Evolutionary conservation across 2,888 invertebrate species (phyloP).

Genomic region (Agrilus biguttatus): DNA sequence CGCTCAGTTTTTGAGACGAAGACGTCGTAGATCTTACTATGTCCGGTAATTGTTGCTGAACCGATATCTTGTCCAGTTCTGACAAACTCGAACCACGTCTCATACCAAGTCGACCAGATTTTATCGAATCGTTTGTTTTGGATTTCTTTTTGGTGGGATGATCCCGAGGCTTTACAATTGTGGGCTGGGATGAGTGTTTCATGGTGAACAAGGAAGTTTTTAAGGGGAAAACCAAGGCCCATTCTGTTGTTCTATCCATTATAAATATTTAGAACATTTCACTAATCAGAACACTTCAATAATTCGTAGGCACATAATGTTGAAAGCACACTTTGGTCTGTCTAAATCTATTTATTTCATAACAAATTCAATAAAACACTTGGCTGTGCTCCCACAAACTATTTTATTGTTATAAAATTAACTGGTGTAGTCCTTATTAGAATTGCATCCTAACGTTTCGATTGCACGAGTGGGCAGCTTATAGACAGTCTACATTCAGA

Average conservation of each 20-base stretch:
- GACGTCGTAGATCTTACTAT: conserved; percentile 34
- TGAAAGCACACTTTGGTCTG: too few relatives aligned
- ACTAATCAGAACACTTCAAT: too few relatives aligned
- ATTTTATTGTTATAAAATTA: too few relatives aligned
- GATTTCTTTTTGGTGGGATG: conserved; percentile 20
- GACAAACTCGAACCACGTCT: conserved; percentile 59
- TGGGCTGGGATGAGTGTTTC: conserved; percentile 29
- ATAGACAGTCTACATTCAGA: too few relatives aligned
- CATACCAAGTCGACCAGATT: conserved; percentile 35
- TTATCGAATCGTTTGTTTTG: conserved; percentile 12
- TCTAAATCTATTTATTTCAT: too few relatives aligned
- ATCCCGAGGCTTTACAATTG: conserved; percentile 17
- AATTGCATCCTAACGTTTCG: too few relatives aligned
- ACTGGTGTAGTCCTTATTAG: too few relatives aligned
- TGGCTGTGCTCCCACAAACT: too few relatives aligned
- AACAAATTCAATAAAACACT: too few relatives aligned
- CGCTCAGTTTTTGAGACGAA: conserved; percentile 26
- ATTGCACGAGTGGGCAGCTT: too few relatives aligned
- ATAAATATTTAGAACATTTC: too few relatives aligned
- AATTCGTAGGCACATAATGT: too few relatives aligned
- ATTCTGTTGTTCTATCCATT: conserved; percentile 29
- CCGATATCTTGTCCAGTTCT: conserved; percentile 49
- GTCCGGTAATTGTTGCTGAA: conserved; percentile 26
- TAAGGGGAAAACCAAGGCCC: conserved; percentile 43
- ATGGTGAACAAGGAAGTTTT: conserved; percentile 41